Conservation (phyloP, 2,113 vertebrate species). For the Tyrannus savana region DNA sequence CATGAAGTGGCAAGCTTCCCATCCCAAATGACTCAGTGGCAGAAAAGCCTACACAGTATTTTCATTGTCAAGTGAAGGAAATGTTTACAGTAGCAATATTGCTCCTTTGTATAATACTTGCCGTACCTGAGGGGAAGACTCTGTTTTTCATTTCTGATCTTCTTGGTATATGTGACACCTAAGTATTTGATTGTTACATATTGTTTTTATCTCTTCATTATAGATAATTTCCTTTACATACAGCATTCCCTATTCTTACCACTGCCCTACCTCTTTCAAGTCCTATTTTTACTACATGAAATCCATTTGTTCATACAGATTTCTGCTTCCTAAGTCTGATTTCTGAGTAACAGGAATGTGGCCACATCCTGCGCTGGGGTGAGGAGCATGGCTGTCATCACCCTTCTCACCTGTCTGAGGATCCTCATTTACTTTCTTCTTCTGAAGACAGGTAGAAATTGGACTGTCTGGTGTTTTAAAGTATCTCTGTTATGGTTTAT, state of each 20-base stretch:
- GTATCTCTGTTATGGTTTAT: background rate
- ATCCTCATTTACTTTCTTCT: background rate
- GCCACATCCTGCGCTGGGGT: accelerated
- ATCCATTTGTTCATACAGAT: background rate
- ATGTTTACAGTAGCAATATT: background rate
- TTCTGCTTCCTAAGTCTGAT: background rate
- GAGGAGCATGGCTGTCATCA: background rate
- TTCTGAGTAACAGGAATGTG: accelerated
- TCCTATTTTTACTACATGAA: background rate
- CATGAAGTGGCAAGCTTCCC: background rate
- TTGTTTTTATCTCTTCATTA: background rate
- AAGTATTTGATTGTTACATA: background rate
- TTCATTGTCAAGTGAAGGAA: background rate
- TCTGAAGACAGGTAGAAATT: background rate
- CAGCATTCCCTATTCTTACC: background rate
- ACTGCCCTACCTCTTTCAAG: no score
- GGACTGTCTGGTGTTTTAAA: background rate
- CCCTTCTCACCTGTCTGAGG: background rate
- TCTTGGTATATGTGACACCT: background rate
- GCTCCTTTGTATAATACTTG: background rate
- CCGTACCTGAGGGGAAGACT: background rate
- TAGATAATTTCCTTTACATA: background rate
- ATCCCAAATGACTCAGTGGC: background rate
- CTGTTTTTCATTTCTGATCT: background rate
- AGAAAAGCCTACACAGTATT: background rate